A percentile compares a stretch with the other conserved stretches of the same genome.
Evolutionary conservation across 2,113 vertebrate genomes (phyloP).

Genomic region (Mystacornis crossleyi): DNA sequence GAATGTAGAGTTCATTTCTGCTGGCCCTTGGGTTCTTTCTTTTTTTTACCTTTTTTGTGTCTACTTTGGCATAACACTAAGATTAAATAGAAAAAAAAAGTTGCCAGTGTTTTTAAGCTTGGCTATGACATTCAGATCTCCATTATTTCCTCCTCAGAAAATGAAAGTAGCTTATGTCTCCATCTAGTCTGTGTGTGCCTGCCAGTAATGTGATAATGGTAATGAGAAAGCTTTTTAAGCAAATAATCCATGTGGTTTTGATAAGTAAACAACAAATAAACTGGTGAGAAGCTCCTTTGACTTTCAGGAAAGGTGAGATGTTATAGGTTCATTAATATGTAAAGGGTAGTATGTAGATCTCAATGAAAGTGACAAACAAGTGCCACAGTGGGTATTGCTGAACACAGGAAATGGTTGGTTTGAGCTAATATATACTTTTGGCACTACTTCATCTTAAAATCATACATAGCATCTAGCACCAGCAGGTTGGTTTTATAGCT

Average conservation of each 20-base stretch:
- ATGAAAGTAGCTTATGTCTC: neutral
- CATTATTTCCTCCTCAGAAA: neutral
- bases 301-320: slow-evolving; percentile 84
- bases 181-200: neutral
- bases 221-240: slow-evolving; percentile 66
- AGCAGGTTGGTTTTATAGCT: slow-evolving; percentile 99
- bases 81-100: neutral
- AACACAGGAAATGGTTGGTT: slow-evolving; percentile 85
- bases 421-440: slow-evolving; percentile 89
- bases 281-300: slow-evolving; percentile 71
- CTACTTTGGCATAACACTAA: neutral
- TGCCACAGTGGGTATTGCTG: slow-evolving; percentile 82
- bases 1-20: neutral
- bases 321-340: slow-evolving; percentile 86
- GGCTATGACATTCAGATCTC: neutral
- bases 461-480: slow-evolving; percentile 98
- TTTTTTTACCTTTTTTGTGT: neutral
- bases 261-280: slow-evolving; percentile 78
- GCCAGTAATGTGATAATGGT: slow-evolving; percentile 59
- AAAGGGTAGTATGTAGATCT: slow-evolving; percentile 83
- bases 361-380: slow-evolving; percentile 86
- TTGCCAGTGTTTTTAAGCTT: neutral
- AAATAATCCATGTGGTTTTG: slow-evolving; percentile 70
- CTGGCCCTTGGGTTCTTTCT: neutral
- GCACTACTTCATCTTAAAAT: slow-evolving; percentile 98